Evolutionary conservation across 2,797 vertebrate genomes (phyloP), one percentile per base, ranked within the genome.

Genomic region (Chrysocyon brachyurus): DNA sequence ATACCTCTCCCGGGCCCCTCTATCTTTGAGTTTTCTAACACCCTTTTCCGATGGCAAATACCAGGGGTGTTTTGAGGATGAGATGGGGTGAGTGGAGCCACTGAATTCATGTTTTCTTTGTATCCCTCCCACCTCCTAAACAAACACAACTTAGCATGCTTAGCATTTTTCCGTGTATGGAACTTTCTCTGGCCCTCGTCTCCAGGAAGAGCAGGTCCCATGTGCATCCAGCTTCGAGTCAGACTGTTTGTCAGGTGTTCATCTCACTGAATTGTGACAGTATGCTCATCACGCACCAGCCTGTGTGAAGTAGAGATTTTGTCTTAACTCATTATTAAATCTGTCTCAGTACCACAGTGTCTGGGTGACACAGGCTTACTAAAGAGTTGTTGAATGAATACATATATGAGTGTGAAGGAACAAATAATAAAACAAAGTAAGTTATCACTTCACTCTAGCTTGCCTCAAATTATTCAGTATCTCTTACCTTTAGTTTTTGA

Each of bases 401-500:
- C 46, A 31, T 46, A 52, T 16, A 85, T 5, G 70, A 92, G 9
- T 22, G 46, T 19, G 16, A 92, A 88, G 12, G n/a, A 87, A 91
- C 54, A 26, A 90, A 73, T 36, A 91, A 59, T 22, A 46, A 70
- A 94, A 63, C 63, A 85, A 87, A 78, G 52, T 1, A 89, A 36
- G 75, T 64, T 52, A 46, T 79, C 54, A 57, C 33, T 94, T 93
- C 33, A 66, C 4, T 82, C 92, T 92, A 70, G 78, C 72, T 92
- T 95, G 46, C 31, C 93, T 77, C 36, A 77, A 90, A 95, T 77
- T 57, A 81, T 4, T 66, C 87, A 91, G 66, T 11, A 10, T 79
- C 77, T 91, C 90, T 95, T 98, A 94, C 83, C 61, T 61, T 85
- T 87, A 84, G 2, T 66, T 90, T 90, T 96, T 97, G 87, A 46